A percentile compares a stretch with the other conserved stretches of the same genome.
Evolutionary conservation across 2,113 vertebrate genomes (phyloP).

Genomic region (Gymnocephalus cernua): DNA sequence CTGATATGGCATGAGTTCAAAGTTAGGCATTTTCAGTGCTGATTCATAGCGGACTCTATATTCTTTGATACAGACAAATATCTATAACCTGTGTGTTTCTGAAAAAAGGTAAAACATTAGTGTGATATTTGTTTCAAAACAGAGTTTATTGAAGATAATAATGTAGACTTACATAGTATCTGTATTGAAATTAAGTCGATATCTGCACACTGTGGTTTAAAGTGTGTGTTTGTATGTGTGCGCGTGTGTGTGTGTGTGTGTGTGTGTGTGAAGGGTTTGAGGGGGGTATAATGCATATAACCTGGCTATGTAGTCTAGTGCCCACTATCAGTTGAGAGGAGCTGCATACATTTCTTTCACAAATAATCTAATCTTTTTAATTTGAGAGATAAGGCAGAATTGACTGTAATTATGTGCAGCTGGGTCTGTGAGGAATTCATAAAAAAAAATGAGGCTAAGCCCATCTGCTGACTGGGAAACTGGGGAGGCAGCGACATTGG

Average conservation of each 20-base stretch:
- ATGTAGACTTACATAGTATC: conserved; percentile 48
- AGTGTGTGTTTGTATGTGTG: conserved; percentile 23
- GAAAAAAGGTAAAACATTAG: conserved; percentile 52
- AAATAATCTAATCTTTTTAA: conserved; percentile 88
- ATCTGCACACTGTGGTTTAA: conserved; percentile 46
- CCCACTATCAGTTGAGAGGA: conserved; percentile 66
- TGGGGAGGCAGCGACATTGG: conserved; percentile 84
- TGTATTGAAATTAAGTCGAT: conserved; percentile 50
- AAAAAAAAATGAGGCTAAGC: conserved; percentile 84
- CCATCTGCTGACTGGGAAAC: conserved; percentile 89
- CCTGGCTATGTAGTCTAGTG: conserved; percentile 52
- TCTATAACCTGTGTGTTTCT: not conserved
- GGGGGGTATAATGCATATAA: conserved; percentile 47
- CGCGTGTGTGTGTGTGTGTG: not conserved
- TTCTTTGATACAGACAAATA: conserved; percentile 43
- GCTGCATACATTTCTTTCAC: conserved; percentile 82
- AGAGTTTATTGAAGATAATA: conserved; percentile 66
- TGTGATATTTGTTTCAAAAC: conserved; percentile 53
- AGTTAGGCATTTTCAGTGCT: conserved; percentile 31
- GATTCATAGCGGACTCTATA: conserved; percentile 57
- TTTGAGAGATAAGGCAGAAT: conserved; percentile 85
- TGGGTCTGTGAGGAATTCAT: conserved; percentile 82
- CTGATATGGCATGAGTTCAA: conserved; percentile 54
- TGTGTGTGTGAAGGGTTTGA: conserved; percentile 21
- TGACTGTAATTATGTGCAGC: conserved; percentile 85